phyloP scores from a whole-genome alignment of 2,888 invertebrate species.

The Drosophila colorata region DNA sequence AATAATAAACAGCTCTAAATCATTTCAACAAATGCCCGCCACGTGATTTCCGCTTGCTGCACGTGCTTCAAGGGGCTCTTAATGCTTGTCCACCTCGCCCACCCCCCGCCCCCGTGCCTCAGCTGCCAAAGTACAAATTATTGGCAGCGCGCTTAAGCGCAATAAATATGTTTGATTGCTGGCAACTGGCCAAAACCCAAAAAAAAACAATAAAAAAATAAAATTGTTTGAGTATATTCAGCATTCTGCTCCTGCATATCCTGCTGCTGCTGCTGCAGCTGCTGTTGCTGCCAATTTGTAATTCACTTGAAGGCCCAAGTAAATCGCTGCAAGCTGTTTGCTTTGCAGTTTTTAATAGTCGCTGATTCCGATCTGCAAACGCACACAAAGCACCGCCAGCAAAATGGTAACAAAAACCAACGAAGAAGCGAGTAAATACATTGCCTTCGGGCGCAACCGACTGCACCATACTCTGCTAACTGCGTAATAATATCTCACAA shows the following conservation, averaged over 20 bases:
- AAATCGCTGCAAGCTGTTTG: conserved; percentile 67
- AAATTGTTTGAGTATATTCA: conserved; percentile 3
- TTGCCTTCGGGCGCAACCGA: background rate
- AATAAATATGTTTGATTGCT: conserved; percentile 83
- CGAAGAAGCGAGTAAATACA: too few relatives aligned
- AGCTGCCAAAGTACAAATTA: conserved; percentile 77
- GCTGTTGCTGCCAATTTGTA: conserved; percentile 56
- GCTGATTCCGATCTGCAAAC: conserved; percentile 35
- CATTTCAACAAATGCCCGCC: conserved; percentile 74
- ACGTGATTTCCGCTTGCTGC: conserved; percentile 74
- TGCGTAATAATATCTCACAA: background rate
- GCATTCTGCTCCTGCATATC: conserved; percentile 11
- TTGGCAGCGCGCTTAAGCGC: conserved; percentile 83
- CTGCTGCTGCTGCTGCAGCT: conserved; percentile 1
- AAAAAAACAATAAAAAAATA: conserved; percentile 13
- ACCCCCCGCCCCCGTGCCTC: conserved; percentile 10
- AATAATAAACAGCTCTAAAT: conserved; percentile 68
- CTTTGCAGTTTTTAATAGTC: conserved; percentile 68
- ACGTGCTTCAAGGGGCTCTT: conserved; percentile 57
- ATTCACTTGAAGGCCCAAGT: conserved; percentile 54
- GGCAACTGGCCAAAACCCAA: conserved; percentile 68
- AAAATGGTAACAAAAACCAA: conserved; percentile 3
- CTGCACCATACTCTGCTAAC: background rate
- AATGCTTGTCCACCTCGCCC: conserved; percentile 6
- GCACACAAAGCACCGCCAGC: conserved; percentile 1